Percentiles rank a stretch among this genome's conserved stretches.
Conservation (phyloP, 2,113 vertebrate genomes). For the Arizona elegans region DNA sequence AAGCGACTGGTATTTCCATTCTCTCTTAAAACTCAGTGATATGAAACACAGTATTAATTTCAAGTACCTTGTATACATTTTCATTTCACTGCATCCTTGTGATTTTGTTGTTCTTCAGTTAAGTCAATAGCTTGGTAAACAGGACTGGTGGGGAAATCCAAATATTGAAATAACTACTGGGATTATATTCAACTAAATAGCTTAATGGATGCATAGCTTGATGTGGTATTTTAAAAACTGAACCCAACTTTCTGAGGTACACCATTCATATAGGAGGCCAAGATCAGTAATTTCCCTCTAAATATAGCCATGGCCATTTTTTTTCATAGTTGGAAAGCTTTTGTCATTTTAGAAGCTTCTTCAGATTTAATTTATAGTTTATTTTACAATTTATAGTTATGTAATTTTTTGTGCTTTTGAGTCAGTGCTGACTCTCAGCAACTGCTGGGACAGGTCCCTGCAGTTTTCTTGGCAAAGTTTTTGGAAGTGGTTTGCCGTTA, state of each 20-base stretch:
- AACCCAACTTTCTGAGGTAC: background rate
- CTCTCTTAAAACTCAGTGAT: background rate
- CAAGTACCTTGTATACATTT: background rate
- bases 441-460: too few species aligned
- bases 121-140: background rate
- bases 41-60: background rate
- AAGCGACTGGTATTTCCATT: background rate
- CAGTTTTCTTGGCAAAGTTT: background rate
- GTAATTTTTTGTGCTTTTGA: background rate
- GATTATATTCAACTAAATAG: background rate
- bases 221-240: background rate
- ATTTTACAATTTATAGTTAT: too few species aligned
- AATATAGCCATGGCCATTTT: background rate
- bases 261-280: background rate
- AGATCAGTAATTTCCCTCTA: background rate
- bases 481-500: background rate
- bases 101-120: background rate
- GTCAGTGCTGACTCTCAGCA: background rate
- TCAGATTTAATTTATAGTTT: background rate
- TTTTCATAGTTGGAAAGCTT: background rate
- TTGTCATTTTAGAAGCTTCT: background rate
- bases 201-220: background rate
- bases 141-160: background rate
- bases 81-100: background rate
- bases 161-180: background rate